Percentiles rank a stretch among this genome's conserved stretches.
These are phyloP conservation scores for Dufourea novaeangliae DNA, from an alignment of 1,140 invertebrate species.

Conservation along the genomic window DNA sequence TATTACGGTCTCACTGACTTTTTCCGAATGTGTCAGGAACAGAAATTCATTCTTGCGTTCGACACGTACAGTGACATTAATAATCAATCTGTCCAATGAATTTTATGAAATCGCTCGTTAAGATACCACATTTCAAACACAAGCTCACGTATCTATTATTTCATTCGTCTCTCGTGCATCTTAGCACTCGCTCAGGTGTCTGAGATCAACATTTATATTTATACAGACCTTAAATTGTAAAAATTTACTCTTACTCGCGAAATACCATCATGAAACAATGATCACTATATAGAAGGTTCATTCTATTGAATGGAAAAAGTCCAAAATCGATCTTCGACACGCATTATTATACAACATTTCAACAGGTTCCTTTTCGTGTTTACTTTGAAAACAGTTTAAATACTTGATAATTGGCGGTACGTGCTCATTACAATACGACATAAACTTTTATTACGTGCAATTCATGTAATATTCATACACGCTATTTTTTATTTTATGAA, in stretches of 20 bases:
- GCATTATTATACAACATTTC: too few species aligned
- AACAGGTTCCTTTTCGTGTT: too few species aligned
- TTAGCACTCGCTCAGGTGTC: conserved; percentile 31
- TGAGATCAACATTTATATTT: conserved; percentile 75
- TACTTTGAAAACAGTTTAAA: too few species aligned
- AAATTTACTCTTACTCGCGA: conserved; percentile 61
- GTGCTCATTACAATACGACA: too few species aligned
- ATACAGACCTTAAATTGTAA: conserved; percentile 51
- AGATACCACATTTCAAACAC: conserved; percentile 14
- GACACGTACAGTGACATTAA: conserved; percentile 18
- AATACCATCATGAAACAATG: conserved; percentile 58
- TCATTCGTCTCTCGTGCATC: conserved; percentile 35
- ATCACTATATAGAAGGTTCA: not conserved
- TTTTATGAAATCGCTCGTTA: not conserved
- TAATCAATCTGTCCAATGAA: not conserved
- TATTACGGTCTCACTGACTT: conserved; percentile 24
- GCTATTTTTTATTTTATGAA: too few species aligned
- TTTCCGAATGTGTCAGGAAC: conserved; percentile 30
- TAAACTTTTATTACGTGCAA: too few species aligned
- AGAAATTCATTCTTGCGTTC: conserved; percentile 41
- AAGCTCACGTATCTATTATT: conserved; percentile 26
- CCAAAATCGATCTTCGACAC: too few species aligned
- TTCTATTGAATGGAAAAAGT: too few species aligned
- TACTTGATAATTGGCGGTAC: too few species aligned
- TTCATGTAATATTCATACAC: too few species aligned